Base-by-base conservation (phyloP, 2,888 invertebrate species). In the Himalopsyche japonica region DNA sequence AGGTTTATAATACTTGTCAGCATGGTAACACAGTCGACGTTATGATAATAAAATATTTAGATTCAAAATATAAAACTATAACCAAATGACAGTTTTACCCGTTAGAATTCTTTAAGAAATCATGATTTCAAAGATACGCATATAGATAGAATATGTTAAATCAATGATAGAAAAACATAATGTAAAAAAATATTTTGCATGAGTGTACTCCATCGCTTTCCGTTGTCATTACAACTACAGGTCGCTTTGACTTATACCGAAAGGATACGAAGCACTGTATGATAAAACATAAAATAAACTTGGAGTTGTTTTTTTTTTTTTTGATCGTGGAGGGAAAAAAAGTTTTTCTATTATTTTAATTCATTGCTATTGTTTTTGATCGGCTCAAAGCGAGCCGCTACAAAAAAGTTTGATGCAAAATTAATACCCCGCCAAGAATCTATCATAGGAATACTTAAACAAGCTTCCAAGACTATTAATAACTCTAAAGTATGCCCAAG, bases 181-280 rank as follows among this genome's bases (percentile, higher is more conserved):
- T n/a, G n/a, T n/a, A n/a, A n/a, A n/a, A n/a, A 32, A 32, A 32
- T 32, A 32, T 32, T 32, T 32, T 7, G 43, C 43, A 15, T 4
- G 43, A 43, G 12, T 43, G 43, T 15, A 43, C 15, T 43, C 57
- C 20, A 57, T 57, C 24, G 24, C n/a, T 57, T n/a, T 57, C 57
- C 7, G 57, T 57, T 57, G 3, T 8, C 78, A 27, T 64, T 34
- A 15, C 85, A 79, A 76, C 77, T 81, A 64, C 85, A 76, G 84
- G 37, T 79, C 85, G 37, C 86, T 86, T 86, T 86, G 86, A 85
- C 82, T 76, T 24, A 64, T 32, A 82, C 86, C 86, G 86, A 82
- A 86, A 84, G 86, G 84, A 84, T 83, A 76, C 70, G 57, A 30
- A 57, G 48, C 8, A 27, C 47, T 48, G 37, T 34, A 81, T 64